These are phyloP conservation scores for Scolopax rusticola DNA, from an alignment of 2,797 vertebrate species.

Conservation along the genomic window DNA sequence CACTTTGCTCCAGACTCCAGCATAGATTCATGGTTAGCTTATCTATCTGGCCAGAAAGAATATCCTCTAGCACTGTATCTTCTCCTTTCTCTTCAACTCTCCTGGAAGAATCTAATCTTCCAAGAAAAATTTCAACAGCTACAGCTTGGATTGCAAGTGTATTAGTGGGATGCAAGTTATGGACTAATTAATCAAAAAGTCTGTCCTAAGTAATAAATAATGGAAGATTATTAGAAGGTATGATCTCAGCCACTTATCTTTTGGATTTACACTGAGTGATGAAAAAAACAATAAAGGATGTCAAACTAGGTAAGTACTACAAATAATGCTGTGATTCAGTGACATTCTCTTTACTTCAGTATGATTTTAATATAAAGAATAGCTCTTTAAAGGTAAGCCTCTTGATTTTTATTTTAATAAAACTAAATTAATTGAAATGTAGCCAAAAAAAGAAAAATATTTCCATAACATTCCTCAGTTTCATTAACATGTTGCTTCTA, in stretches of 20 bases:
- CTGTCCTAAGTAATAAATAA: constrained; percentile 34
- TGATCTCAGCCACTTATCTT: constrained; percentile 50
- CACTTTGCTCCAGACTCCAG: not conserved
- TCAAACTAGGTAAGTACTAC: not conserved
- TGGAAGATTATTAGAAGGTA: constrained; percentile 25
- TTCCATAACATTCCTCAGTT: not conserved
- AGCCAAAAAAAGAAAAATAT: not conserved
- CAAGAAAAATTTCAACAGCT: not conserved
- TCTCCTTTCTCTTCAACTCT: not conserved
- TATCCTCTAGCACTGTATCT: not conserved
- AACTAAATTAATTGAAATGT: constrained; percentile 16
- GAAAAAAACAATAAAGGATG: constrained; percentile 14
- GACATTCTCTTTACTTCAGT: not conserved
- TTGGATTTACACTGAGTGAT: constrained; percentile 3
- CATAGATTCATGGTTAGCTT: not conserved
- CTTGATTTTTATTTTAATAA: constrained; percentile 1
- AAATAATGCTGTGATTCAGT: not conserved
- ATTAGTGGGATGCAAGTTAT: not conserved
- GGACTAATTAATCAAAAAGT: not conserved
- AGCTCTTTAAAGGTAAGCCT: not conserved
- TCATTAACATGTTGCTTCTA: not conserved
- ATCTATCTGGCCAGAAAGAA: not conserved
- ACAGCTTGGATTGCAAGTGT: not conserved
- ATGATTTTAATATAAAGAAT: not conserved
- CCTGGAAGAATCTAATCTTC: not conserved